Evolutionary conservation across 1,140 invertebrate genomes (phyloP), one percentile per base, ranked within the genome.

Genomic region (Lordiphosa stackelbergi): DNA sequence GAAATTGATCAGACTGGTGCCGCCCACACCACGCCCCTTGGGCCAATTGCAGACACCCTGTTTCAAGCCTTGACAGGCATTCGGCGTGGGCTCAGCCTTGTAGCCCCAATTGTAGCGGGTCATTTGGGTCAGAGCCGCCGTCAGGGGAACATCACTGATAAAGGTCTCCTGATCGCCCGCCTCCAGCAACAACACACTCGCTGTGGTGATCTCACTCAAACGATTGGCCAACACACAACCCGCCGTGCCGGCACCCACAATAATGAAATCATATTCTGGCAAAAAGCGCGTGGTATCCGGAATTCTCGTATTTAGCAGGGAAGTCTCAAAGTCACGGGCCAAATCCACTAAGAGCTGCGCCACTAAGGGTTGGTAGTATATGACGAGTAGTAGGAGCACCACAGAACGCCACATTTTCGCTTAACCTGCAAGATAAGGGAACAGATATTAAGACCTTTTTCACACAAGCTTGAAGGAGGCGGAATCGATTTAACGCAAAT

Each of bases 231-330:
- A 90, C 1, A 95, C 95, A 53, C 92, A 91, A 5, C 95, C 95
- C 0, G 93, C 94, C 13, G 95, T 95, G 5, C 94, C 94, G n/a
- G 93, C 94, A 1, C 94, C 94, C 24, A 95, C 90, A 0, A 93
- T 87, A 12, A 93, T 90, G 57, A 93, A 93, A 79, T 93, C 92
- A 69, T 91, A 93, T 53, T 89, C 87, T 53, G 91, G 89, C 13
- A 88, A 71, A 56, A 88, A 85, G 0, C 83, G 57, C 0, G 66
- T 89, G 19, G 88, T 90, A 49, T 92, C 91, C 19, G 88, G 88
- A 34, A 91, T 74, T 10, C 90, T 87, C 2, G 88, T 90, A 73
- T 90, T 89, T 4, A 87, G 62, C 42, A 87, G 31, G 1, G 85
- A 68, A 0, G 85, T 87, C 56, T 87, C 85, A 0, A 87, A 74